phyloP scores from a whole-genome alignment of 2,797 vertebrate species.

The Pristis pectinata region DNA sequence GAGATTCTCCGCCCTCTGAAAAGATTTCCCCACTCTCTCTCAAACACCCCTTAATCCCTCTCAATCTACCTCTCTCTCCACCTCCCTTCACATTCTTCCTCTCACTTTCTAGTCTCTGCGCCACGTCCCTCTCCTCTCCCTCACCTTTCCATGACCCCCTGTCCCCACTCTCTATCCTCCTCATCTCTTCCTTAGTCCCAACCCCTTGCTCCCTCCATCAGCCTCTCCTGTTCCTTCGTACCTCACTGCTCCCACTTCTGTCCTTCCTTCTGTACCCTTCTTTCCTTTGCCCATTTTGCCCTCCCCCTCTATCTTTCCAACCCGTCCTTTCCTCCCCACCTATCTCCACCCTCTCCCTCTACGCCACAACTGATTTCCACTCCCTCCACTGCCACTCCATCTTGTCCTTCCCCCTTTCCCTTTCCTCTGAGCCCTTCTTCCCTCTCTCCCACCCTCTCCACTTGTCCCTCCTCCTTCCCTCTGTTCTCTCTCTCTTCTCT shows the following conservation, averaged over 20 bases:
- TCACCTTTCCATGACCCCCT: constrained; percentile 48
- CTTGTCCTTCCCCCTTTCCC: too few species aligned
- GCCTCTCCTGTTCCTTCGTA: constrained; percentile 40
- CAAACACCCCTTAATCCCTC: not conserved
- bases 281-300: too few species aligned
- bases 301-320: not conserved
- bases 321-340: not conserved
- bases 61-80: not conserved
- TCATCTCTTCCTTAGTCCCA: not conserved
- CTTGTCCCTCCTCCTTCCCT: not conserved
- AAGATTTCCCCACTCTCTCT: constrained; percentile 34
- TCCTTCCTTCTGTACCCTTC: not conserved
- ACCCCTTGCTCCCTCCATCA: not conserved
- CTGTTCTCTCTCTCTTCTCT: not conserved
- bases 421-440: too few species aligned
- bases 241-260: constrained; percentile 41
- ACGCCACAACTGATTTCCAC: too few species aligned
- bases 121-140: constrained; percentile 15
- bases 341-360: too few species aligned
- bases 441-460: not conserved
- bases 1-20: too few species aligned
- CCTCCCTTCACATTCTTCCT: constrained; percentile 50
- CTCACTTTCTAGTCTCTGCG: not conserved
- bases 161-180: constrained; percentile 41
- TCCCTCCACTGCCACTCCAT: too few species aligned